Evolutionary conservation across 2,113 vertebrate species (phyloP), one percentile per base, ranked within the genome.

Genomic region (Stegastes partitus): DNA sequence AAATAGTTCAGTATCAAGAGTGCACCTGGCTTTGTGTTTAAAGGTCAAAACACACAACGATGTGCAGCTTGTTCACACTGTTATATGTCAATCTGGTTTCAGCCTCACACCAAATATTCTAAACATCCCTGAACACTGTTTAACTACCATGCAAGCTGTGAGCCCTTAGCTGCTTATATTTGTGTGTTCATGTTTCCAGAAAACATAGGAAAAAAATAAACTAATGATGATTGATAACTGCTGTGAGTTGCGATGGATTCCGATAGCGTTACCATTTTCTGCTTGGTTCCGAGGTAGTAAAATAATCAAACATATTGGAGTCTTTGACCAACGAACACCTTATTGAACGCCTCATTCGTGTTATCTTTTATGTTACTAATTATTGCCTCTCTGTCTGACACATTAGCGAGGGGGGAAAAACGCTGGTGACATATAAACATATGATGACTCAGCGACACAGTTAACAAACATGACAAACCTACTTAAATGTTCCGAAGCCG

Each of bases 181-280:
- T 72, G 68, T 71, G 53, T 16, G 37, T 44, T 39, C 18, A 74
- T 72, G 49, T 89, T 88, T 91, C 67, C 77, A 82, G 55, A 79
- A 23, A 55, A 64, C 75, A 85, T 69, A 78, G 16, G 68, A 42
- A 42, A 14, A 42, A 39, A 5, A 39, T 11, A 55, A 34, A 19
- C 14, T 44, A 18, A 5, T 18, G 22, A 54, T 25, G 65, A 14
- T 28, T 45, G 71, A 77, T 53, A 81, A 64, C 85, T 81, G 85
- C 72, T 76, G 70, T 58, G 54, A 77, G 81, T 15, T 42, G 39
- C 12, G 39, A 42, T 42, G 39, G 3, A 15, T 8, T 42, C 11
- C 2, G 12, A 15, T 12, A 14, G 39, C 14, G 12, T 34, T 34
- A 34, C 31, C 31, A 34, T 34, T 34, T 34, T 34, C 31, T 9